Percentiles rank a stretch among this genome's conserved stretches.
These are phyloP conservation scores for Caerostris extrusa DNA, from an alignment of 1,140 invertebrate species.

Conservation along the genomic window DNA sequence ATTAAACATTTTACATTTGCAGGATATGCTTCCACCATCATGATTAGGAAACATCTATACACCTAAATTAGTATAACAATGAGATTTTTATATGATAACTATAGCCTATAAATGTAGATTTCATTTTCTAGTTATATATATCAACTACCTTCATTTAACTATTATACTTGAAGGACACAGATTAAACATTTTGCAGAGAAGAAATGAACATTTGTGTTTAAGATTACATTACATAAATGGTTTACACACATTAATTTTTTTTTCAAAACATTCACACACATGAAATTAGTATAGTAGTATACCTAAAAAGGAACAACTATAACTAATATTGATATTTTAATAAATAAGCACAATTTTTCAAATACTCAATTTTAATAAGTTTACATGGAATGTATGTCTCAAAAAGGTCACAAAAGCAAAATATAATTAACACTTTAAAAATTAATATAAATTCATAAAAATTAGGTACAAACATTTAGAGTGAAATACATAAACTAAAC, in stretches of 20 bases:
- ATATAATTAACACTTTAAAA: constrained; percentile 50
- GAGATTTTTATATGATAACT: constrained; percentile 64
- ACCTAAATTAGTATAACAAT: constrained; percentile 70
- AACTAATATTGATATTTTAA: not conserved
- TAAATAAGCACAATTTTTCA: not conserved
- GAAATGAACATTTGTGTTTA: constrained; percentile 44
- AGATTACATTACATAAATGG: constrained; percentile 11
- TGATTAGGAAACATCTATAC: constrained; percentile 65
- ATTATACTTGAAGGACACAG: constrained; percentile 57
- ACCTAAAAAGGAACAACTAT: not conserved
- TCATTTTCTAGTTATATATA: constrained; percentile 58
- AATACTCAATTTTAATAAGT: constrained; percentile 14
- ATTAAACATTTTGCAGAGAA: constrained; percentile 55
- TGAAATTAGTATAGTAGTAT: constrained; percentile 25
- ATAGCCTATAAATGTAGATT: constrained; percentile 58
- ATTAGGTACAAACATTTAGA: not conserved
- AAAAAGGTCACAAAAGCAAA: constrained; percentile 26
- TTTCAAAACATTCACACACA: constrained; percentile 39
- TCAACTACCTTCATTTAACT: constrained; percentile 63
- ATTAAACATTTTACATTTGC: constrained; percentile 55
- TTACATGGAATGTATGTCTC: constrained; percentile 37
- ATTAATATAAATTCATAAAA: constrained; percentile 12
- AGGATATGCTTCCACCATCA: constrained; percentile 52
- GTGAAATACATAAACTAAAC: not conserved
- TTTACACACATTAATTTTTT: constrained; percentile 22